These are phyloP conservation scores for Acomys russatus DNA, from an alignment of 2,797 vertebrate species.

Conservation along the genomic window DNA sequence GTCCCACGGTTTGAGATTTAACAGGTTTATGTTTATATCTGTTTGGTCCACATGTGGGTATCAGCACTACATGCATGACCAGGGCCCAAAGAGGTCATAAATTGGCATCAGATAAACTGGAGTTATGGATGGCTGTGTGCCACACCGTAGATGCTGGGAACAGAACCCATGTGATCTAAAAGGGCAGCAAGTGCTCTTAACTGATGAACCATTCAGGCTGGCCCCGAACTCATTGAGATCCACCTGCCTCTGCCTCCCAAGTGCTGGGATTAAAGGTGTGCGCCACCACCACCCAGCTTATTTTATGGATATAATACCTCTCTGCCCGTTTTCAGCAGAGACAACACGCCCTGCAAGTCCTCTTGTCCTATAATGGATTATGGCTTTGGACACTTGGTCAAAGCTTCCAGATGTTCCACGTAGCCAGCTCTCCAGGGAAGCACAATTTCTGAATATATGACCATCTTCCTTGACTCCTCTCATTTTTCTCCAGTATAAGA, in stretches of 20 bases:
- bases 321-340: neutral
- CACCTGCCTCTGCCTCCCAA: too few species aligned
- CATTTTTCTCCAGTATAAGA: conserved; percentile 2
- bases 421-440: neutral
- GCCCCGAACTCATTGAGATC: too few species aligned
- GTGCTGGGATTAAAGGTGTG: too few species aligned
- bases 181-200: neutral
- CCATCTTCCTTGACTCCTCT: neutral
- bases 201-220: too few species aligned
- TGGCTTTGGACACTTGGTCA: neutral
- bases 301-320: neutral
- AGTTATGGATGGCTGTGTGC: neutral
- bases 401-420: neutral
- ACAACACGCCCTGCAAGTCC: neutral
- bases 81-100: neutral
- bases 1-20: neutral
- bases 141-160: neutral
- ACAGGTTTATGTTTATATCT: neutral
- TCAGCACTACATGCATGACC: neutral
- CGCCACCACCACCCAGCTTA: too few species aligned
- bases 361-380: neutral
- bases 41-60: neutral
- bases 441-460: neutral
- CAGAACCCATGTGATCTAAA: neutral
- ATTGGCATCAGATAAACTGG: neutral